Percentiles rank a stretch among this genome's conserved stretches.
phyloP scores from a whole-genome alignment of 1,140 invertebrate genomes.

The silkworm (Bombyx mori) region DNA sequence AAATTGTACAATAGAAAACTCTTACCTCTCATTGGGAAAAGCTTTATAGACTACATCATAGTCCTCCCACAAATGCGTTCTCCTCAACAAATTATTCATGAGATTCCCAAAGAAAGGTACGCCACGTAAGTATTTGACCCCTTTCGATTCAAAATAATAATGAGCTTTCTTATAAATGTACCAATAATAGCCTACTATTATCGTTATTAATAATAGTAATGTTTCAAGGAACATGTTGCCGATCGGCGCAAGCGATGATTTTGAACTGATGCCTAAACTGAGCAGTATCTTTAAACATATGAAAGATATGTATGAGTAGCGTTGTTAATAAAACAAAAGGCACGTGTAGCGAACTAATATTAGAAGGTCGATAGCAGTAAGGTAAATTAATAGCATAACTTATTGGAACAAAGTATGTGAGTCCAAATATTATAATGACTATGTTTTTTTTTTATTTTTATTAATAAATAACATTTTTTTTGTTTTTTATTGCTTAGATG shows the following conservation, averaged over 20 bases:
- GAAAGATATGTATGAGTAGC: too few relatives aligned
- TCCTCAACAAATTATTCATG: constrained; percentile 4
- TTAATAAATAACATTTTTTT: too few relatives aligned
- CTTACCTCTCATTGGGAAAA: constrained; percentile 21
- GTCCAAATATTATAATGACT: too few relatives aligned
- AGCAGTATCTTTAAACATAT: too few relatives aligned
- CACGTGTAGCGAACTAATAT: too few relatives aligned
- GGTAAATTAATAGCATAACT: too few relatives aligned
- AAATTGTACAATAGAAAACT: not conserved
- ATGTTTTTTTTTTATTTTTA: too few relatives aligned
- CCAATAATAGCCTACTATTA: constrained; percentile 2
- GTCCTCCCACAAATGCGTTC: constrained; percentile 15
- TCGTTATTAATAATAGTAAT: constrained; percentile 10
- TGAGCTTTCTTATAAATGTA: constrained; percentile 10
- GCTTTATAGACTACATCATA: constrained; percentile 12
- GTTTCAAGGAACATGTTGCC: constrained; percentile 14
- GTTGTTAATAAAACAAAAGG: too few relatives aligned
- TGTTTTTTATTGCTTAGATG: too few relatives aligned
- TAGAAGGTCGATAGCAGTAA: too few relatives aligned
- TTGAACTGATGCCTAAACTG: too few relatives aligned
- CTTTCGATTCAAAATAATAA: constrained; percentile 6
- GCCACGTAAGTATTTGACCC: constrained; percentile 14
- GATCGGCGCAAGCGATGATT: not conserved
- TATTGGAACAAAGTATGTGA: too few relatives aligned
- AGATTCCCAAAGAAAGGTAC: constrained; percentile 18